Evolutionary conservation across 2,888 invertebrate genomes (phyloP).

Genomic region (Apeira syringaria): DNA sequence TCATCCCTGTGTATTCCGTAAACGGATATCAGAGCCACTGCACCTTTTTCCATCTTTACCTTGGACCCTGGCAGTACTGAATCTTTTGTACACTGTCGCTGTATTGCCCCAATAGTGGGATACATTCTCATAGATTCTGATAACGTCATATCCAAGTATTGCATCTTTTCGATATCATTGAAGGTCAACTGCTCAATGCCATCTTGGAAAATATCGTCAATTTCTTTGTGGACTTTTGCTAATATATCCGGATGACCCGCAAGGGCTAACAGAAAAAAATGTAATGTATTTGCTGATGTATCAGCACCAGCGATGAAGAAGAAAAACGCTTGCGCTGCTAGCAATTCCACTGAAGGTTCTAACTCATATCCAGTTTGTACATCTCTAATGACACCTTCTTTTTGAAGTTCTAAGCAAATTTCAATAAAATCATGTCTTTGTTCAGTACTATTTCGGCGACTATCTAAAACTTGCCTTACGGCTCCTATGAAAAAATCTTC

Average conservation of each 20-base stretch:
- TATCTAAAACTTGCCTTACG: conserved; percentile 46
- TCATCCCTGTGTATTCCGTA: conserved; percentile 65
- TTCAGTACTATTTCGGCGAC: conserved; percentile 41
- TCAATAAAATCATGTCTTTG: conserved; percentile 58
- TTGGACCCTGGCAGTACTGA: conserved; percentile 56
- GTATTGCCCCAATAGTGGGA: conserved; percentile 52
- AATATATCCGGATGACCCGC: conserved; percentile 42
- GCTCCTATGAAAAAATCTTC: conserved; percentile 55
- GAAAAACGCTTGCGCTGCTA: conserved; percentile 36
- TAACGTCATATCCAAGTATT: conserved; percentile 40
- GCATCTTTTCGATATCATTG: conserved; percentile 36
- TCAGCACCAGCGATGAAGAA: conserved; percentile 49
- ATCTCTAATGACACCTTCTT: conserved; percentile 47
- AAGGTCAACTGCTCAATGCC: conserved; percentile 34
- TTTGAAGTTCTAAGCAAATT: conserved; percentile 49
- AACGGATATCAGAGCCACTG: conserved; percentile 50
- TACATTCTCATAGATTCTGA: conserved; percentile 30
- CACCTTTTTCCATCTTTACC: conserved; percentile 53
- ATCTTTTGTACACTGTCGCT: conserved; percentile 46
- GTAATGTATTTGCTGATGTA: conserved; percentile 42
- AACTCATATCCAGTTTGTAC: conserved; percentile 43
- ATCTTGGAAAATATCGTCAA: conserved; percentile 24
- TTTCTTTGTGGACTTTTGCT: conserved; percentile 34
- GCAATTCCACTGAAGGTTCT: conserved; percentile 47
- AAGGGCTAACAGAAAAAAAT: conserved; percentile 37